phyloP scores from a whole-genome alignment of 2,888 invertebrate species.

The Sarcophaga subvicina region DNA sequence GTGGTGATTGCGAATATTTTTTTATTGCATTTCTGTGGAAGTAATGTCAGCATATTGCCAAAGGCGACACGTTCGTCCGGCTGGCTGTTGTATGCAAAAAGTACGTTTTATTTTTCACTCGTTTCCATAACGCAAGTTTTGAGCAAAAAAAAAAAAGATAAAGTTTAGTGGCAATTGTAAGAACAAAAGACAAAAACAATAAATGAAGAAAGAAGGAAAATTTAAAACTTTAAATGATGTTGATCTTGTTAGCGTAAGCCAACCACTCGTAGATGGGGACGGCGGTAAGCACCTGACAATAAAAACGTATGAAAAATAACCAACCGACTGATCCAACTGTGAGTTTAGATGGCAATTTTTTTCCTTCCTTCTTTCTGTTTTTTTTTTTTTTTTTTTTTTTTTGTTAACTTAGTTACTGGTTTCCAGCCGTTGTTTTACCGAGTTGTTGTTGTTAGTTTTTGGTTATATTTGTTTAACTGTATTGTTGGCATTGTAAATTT shows the following conservation, averaged over 20 bases:
- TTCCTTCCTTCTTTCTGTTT: constrained; percentile 38
- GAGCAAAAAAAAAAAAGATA: background rate
- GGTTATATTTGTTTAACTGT: background rate
- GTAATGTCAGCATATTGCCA: constrained; percentile 61
- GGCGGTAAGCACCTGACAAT: constrained; percentile 58
- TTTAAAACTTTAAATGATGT: constrained; percentile 51
- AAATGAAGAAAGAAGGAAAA: too few species aligned
- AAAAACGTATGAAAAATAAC: constrained; percentile 33
- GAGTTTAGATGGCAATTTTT: constrained; percentile 58
- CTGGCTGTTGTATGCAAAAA: constrained; percentile 59
- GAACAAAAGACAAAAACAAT: background rate
- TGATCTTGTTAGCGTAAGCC: constrained; percentile 68
- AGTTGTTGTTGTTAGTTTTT: background rate
- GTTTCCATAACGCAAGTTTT: constrained; percentile 12
- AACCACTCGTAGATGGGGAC: constrained; percentile 55
- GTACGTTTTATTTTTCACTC: constrained; percentile 9
- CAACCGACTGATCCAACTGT: constrained; percentile 58
- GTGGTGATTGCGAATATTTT: constrained; percentile 31
- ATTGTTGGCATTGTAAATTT: constrained; percentile 58
- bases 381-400: background rate
- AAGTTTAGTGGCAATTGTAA: constrained; percentile 48
- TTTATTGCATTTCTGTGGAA: constrained; percentile 66
- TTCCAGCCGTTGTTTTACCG: constrained; percentile 10
- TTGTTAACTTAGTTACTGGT: constrained; percentile 3
- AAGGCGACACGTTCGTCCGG: constrained; percentile 71